These are phyloP conservation scores for Tetragnatha versicolor DNA, from an alignment of 1,140 invertebrate species.

Conservation along the genomic window DNA sequence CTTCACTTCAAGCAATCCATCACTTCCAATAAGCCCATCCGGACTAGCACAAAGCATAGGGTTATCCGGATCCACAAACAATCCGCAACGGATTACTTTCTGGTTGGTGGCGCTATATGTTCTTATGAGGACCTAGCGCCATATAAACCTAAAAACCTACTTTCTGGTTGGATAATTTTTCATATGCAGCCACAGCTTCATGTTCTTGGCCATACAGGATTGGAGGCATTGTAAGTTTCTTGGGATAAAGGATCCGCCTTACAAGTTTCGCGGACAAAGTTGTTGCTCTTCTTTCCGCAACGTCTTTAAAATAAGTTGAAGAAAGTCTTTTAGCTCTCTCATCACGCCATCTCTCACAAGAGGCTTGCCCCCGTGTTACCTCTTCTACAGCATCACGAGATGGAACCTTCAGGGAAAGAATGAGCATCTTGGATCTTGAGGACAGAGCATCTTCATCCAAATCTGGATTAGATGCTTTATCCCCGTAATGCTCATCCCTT, in stretches of 20 bases:
- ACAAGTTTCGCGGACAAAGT: neutral
- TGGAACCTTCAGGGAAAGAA: neutral
- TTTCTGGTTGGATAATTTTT: too few species aligned
- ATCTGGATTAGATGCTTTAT: neutral
- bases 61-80: conserved; percentile 61
- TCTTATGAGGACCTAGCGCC: too few species aligned
- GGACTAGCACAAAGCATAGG: conserved; percentile 63
- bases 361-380: neutral
- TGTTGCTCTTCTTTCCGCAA: neutral
- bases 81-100: conserved; percentile 60
- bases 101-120: too few species aligned
- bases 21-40: conserved; percentile 63
- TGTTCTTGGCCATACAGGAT: conserved; percentile 59
- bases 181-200: conserved; percentile 59
- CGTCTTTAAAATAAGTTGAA: neutral
- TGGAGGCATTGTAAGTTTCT: neutral
- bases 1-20: conserved; percentile 62
- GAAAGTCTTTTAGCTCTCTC: neutral
- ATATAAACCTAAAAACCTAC: too few species aligned
- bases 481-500: neutral
- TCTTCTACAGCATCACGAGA: neutral
- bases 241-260: neutral
- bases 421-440: neutral
- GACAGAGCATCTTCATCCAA: neutral
- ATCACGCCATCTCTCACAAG: neutral